Evolutionary conservation across 2,888 invertebrate species (phyloP).

Genomic region (Cryptocephalus primarius): DNA sequence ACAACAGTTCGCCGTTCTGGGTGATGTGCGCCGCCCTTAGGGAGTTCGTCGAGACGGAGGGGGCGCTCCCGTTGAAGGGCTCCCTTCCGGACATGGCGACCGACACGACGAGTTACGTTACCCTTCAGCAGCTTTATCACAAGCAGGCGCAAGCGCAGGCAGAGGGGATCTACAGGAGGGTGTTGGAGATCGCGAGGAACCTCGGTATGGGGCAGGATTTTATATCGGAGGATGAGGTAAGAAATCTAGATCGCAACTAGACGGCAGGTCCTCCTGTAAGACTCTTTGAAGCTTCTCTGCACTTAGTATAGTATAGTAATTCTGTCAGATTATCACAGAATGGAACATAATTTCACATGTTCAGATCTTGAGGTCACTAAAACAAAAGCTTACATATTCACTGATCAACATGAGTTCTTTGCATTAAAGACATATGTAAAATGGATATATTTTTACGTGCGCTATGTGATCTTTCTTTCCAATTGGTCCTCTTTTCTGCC

Average conservation of each 20-base stretch:
- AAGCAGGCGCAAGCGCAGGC: constrained; percentile 75
- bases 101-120: constrained; percentile 82
- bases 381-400: no score
- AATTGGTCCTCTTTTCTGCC: no score
- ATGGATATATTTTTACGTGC: no score
- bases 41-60: constrained; percentile 73
- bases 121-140: constrained; percentile 78
- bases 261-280: no score
- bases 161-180: constrained; percentile 69
- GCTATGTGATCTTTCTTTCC: no score
- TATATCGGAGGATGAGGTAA: constrained; percentile 61
- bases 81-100: constrained; percentile 94
- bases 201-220: constrained; percentile 62
- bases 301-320: no score
- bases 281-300: not conserved
- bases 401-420: no score
- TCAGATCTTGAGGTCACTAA: no score
- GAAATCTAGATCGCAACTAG: not conserved
- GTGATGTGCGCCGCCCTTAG: constrained; percentile 80
- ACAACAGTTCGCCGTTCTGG: constrained; percentile 81
- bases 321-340: no score
- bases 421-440: no score
- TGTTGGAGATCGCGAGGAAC: constrained; percentile 67
- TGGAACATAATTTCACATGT: no score
- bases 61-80: constrained; percentile 75